These are phyloP conservation scores for Atlantisia rogersi DNA, from an alignment of 2,113 vertebrate species.

Conservation along the genomic window DNA sequence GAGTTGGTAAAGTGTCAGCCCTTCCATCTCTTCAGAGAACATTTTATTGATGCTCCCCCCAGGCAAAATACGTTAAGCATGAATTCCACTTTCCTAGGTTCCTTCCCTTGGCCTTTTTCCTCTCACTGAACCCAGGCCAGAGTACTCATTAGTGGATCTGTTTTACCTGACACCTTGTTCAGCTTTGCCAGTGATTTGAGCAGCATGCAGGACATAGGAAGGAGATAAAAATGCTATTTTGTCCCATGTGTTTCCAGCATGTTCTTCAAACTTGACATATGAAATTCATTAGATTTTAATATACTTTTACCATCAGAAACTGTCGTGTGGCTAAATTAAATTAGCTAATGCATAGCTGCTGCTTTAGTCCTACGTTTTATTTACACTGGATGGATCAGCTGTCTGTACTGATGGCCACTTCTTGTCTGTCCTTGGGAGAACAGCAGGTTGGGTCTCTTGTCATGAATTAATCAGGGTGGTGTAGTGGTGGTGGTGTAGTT, in stretches of 20 bases:
- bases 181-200: neutral
- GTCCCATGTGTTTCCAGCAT: neutral
- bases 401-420: neutral
- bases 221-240: neutral
- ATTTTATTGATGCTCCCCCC: neutral
- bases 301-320: neutral
- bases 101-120: neutral
- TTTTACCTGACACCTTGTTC: neutral
- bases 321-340: neutral
- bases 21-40: neutral
- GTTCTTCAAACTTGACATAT: neutral
- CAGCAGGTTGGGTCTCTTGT: neutral
- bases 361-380: neutral
- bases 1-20: slow-evolving; percentile 21
- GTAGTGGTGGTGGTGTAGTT: neutral
- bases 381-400: neutral
- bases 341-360: neutral
- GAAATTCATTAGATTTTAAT: neutral
- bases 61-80: neutral
- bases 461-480: neutral
- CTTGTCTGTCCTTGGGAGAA: neutral
- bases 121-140: neutral
- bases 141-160: neutral
- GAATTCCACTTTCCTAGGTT: neutral
- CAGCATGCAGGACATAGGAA: neutral